Conservation (phyloP, 2,797 vertebrate genomes). For the Onychomys torridus region DNA sequence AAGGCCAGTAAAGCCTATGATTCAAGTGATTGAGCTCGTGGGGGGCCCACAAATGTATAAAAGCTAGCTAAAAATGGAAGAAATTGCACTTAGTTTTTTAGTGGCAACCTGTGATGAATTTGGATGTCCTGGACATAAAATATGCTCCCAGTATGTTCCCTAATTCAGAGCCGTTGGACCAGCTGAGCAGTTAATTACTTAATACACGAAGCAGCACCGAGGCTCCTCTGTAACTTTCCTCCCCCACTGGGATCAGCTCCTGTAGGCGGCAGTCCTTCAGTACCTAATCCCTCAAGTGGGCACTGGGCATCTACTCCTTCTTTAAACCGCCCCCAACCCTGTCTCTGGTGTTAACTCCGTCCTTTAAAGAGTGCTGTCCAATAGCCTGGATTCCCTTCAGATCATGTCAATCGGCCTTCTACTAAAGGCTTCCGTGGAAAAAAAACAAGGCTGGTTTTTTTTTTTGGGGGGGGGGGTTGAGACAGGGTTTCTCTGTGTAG, state of each 20-base stretch:
- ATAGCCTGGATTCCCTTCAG: background rate
- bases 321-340: background rate
- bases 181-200: constrained; percentile 55
- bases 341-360: background rate
- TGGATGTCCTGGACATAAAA: constrained; percentile 46
- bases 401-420: background rate
- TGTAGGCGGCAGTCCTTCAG: background rate
- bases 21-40: background rate
- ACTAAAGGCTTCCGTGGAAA: background rate
- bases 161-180: constrained; percentile 1
- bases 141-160: background rate
- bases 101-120: constrained; percentile 28
- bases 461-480: no score
- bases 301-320: background rate
- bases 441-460: background rate
- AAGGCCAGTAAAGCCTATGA: constrained; percentile 15
- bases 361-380: background rate
- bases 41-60: background rate
- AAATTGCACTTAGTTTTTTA: background rate
- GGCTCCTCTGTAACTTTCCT: constrained; percentile 18
- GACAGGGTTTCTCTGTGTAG: no score
- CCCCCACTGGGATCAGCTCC: background rate
- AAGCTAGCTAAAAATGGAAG: constrained; percentile 17
- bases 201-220: constrained; percentile 18
- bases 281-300: constrained; percentile 15